Base-by-base conservation (phyloP, 2,797 vertebrate species). In the Rhynchonycteris naso region DNA sequence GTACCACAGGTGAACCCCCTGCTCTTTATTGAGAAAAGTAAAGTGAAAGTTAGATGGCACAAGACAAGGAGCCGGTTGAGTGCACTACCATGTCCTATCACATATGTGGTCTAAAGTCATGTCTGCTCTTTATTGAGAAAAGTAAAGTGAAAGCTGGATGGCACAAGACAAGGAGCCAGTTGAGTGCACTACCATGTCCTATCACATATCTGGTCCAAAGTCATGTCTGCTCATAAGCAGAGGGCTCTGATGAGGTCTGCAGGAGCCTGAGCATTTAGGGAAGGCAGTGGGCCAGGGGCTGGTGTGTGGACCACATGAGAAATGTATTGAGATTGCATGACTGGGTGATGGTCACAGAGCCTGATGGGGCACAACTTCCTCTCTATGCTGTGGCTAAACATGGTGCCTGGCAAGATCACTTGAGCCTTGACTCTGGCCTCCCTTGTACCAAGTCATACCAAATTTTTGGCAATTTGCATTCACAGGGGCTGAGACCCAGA, bases 31-130 rank as follows among this genome's bases (percentile, higher is more conserved):
- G 10, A 22, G n/a, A n/a, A 30, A 85, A 24, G 43, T 2, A 28
- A 58, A 7, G 33, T 3, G 35, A 58, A 7, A 43, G 43, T 7
- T 43, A 7, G 43, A 43, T 43, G 43, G 28, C 54, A 30, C 54
- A 0, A 22, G 74, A n/a, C 18, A 19, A n/a, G 26, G 52, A 18
- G 38, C 28, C 4, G 0, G 18, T 0, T 12, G 18, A 7, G 24
- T 5, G 2, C 15, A 13, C 19, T 4, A 4, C 15, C 30, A 0
- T 30, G 43, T 43, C 43, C 43, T 43, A 43, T 43, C 38, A 0
- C 2, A 14, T 18, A 43, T 43, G 24, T 43, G n/a, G 52, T 10
- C 30, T 56, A 24, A 33, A 10, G 5, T 80, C 66, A 26, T 26
- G 26, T 38, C 28, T 24, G 15, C 47, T 84, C 8, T 19, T 56